These are phyloP conservation scores for Aleiodes leptofemur DNA, from an alignment of 2,888 invertebrate genomes.

Conservation along the genomic window DNA sequence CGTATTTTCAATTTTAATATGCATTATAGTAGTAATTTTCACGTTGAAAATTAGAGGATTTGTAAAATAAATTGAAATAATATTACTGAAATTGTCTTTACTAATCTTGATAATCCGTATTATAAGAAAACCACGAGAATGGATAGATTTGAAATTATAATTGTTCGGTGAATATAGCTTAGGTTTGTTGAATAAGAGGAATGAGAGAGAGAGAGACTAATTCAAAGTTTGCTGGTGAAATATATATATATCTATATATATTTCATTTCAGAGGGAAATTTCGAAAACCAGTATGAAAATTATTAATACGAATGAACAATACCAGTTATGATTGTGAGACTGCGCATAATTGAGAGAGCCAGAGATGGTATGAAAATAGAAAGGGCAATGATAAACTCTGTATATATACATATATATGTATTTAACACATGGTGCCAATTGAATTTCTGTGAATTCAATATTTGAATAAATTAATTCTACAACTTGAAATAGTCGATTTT, in stretches of 20 bases:
- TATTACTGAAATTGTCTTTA: neutral
- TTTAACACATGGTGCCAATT: constrained; percentile 27
- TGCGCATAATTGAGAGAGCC: no score
- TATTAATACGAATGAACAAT: constrained; percentile 38
- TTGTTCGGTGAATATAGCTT: constrained; percentile 1
- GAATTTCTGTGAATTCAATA: constrained; percentile 42
- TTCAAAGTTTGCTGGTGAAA: constrained; percentile 18
- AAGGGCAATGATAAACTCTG: constrained; percentile 1
- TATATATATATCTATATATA: neutral
- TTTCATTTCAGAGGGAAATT: neutral
- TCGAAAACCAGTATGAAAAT: neutral
- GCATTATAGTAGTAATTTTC: neutral
- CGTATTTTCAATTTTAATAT: no score
- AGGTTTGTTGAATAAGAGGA: neutral
- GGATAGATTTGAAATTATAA: constrained; percentile 28
- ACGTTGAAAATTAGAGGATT: constrained; percentile 1
- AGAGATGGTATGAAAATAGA: neutral
- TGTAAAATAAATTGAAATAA: neutral
- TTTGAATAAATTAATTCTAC: constrained; percentile 43
- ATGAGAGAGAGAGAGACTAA: neutral
- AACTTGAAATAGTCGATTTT: constrained; percentile 15
- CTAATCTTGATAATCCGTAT: constrained; percentile 14
- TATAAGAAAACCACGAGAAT: constrained; percentile 5
- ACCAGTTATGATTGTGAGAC: constrained; percentile 3
- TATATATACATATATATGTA: constrained; percentile 1